Conservation (phyloP, 2,113 vertebrate species). For the Pelobates fuscus region DNA sequence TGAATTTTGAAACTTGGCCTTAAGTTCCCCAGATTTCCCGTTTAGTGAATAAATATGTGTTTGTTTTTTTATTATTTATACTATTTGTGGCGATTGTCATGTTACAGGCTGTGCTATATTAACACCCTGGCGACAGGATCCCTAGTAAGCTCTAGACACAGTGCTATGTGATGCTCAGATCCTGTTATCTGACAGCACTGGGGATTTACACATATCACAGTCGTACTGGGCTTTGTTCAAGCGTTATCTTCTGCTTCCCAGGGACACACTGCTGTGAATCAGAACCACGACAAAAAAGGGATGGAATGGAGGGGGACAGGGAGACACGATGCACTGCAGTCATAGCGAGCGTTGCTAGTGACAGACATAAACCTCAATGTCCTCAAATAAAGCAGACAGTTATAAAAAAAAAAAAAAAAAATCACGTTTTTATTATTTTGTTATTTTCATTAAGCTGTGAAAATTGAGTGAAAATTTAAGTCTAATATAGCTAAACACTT, state of each 20-base stretch:
- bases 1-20: no score
- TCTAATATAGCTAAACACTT: no score
- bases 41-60: no score
- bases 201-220: constrained; percentile 49
- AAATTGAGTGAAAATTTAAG: no score
- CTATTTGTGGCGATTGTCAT: not conserved
- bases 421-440: no score
- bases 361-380: no score
- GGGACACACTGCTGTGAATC: constrained; percentile 21
- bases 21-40: no score
- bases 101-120: not conserved
- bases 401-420: no score
- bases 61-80: no score
- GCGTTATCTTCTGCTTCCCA: constrained; percentile 44
- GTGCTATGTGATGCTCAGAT: constrained; percentile 29
- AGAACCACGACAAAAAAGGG: constrained; percentile 1
- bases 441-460: no score
- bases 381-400: no score
- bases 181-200: constrained; percentile 46
- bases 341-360: no score
- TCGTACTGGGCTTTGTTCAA: constrained; percentile 40
- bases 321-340: not conserved
- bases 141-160: not conserved
- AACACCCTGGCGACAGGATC: constrained; percentile 15
- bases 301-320: not conserved